Conservation (phyloP, 92 coral and sea anemone species). For the Nematostella vectensis region DNA sequence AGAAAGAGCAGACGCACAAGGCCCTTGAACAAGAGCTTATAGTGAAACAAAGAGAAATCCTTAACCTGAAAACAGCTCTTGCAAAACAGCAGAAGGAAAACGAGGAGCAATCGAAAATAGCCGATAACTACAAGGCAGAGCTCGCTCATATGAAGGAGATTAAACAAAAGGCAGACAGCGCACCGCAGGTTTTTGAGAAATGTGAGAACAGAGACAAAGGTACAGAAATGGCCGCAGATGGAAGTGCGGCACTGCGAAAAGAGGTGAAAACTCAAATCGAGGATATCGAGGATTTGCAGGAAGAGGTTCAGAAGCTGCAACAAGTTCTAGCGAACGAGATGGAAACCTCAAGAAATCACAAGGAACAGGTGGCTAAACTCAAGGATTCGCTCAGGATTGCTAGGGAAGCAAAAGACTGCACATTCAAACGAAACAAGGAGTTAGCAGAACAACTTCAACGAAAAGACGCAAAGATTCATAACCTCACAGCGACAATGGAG, state of each 20-base stretch:
- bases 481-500: slow-evolving; percentile 20
- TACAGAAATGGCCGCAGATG: not conserved
- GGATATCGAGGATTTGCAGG: not conserved
- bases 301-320: slow-evolving; percentile 14
- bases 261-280: not conserved
- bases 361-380: slow-evolving; percentile 11
- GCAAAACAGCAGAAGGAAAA: slow-evolving; percentile 5
- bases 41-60: slow-evolving; percentile 17
- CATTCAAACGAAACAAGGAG: slow-evolving; percentile 15
- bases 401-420: slow-evolving; percentile 28
- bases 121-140: slow-evolving; percentile 26
- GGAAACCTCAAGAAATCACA: slow-evolving; percentile 6
- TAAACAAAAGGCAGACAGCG: not conserved
- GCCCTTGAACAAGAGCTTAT: slow-evolving; percentile 28
- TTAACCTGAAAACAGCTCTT: slow-evolving; percentile 4
- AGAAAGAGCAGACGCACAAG: slow-evolving; percentile 13
- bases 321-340: slow-evolving; percentile 4
- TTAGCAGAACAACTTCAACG: slow-evolving; percentile 10
- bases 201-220: not conserved
- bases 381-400: slow-evolving; percentile 16
- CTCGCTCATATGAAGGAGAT: slow-evolving; percentile 9
- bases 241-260: not conserved
- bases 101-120: not conserved
- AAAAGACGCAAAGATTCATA: slow-evolving; percentile 13
- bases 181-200: not conserved